These are phyloP conservation scores for Amorpha juglandis DNA, from an alignment of 2,888 invertebrate species.

Conservation along the genomic window DNA sequence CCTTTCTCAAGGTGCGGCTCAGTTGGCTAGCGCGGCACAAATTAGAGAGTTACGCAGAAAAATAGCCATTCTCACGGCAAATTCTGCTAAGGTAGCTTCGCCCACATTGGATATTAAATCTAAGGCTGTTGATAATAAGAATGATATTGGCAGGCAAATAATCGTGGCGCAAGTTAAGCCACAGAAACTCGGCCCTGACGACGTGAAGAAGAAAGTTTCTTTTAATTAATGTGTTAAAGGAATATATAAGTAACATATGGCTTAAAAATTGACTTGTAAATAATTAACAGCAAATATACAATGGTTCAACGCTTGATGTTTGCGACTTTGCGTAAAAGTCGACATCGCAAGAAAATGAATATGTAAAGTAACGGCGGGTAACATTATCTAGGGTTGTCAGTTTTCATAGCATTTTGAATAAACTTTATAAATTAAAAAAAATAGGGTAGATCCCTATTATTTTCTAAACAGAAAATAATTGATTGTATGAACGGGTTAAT, in stretches of 20 bases:
- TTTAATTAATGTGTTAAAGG: constrained; percentile 56
- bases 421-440: too few species aligned
- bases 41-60: constrained; percentile 68
- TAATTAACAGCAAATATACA: too few species aligned
- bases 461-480: too few species aligned
- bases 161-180: constrained; percentile 40
- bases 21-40: constrained; percentile 67
- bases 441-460: too few species aligned
- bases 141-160: constrained; percentile 45
- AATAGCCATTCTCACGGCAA: constrained; percentile 52
- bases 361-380: too few species aligned
- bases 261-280: not conserved
- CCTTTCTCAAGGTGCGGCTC: constrained; percentile 66
- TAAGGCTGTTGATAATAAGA: constrained; percentile 39
- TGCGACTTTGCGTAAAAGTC: too few species aligned
- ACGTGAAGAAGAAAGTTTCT: constrained; percentile 75
- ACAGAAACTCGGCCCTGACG: constrained; percentile 49
- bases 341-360: too few species aligned
- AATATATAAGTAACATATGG: not conserved
- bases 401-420: too few species aligned
- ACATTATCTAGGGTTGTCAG: too few species aligned
- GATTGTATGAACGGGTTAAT: too few species aligned
- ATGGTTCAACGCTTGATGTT: too few species aligned
- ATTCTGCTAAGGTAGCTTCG: constrained; percentile 29
- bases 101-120: constrained; percentile 34